Conservation (phyloP, 2,888 invertebrate genomes). For the Thecocarcelia acutangulata region DNA sequence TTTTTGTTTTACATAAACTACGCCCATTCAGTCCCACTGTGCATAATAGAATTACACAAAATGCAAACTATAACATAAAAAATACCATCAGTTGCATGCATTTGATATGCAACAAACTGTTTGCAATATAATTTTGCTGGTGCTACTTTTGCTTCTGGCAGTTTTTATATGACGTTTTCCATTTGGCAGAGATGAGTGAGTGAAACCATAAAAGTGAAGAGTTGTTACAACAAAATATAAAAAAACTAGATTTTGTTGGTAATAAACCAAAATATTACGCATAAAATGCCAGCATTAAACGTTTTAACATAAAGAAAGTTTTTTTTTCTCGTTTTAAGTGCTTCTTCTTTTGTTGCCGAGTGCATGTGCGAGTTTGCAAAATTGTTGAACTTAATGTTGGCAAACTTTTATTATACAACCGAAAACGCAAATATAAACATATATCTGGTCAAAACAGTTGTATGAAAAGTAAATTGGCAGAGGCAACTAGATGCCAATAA, state of each 20-base stretch:
- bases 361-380: slow-evolving; percentile 2
- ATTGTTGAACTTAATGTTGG: slow-evolving; percentile 25
- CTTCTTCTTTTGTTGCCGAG: background rate
- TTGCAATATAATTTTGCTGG: slow-evolving; percentile 40
- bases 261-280: slow-evolving; percentile 54
- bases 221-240: slow-evolving; percentile 11
- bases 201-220: slow-evolving; percentile 64
- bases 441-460: slow-evolving; percentile 30
- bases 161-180: slow-evolving; percentile 16
- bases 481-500: slow-evolving; percentile 10
- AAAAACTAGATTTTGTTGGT: slow-evolving; percentile 37
- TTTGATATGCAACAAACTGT: slow-evolving; percentile 45
- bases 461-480: slow-evolving; percentile 5
- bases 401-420: slow-evolving; percentile 34
- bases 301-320: slow-evolving; percentile 34
- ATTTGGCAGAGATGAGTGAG: slow-evolving; percentile 32
- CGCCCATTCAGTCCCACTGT: slow-evolving; percentile 17
- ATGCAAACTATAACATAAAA: background rate
- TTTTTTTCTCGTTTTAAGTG: background rate
- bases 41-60: background rate
- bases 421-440: slow-evolving; percentile 17
- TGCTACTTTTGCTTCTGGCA: slow-evolving; percentile 9
- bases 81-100: slow-evolving; percentile 4
- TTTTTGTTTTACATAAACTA: too few relatives aligned
- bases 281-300: slow-evolving; percentile 42